Evolutionary conservation across 1,140 invertebrate genomes (phyloP).

Genomic region (Bombus polaris): DNA sequence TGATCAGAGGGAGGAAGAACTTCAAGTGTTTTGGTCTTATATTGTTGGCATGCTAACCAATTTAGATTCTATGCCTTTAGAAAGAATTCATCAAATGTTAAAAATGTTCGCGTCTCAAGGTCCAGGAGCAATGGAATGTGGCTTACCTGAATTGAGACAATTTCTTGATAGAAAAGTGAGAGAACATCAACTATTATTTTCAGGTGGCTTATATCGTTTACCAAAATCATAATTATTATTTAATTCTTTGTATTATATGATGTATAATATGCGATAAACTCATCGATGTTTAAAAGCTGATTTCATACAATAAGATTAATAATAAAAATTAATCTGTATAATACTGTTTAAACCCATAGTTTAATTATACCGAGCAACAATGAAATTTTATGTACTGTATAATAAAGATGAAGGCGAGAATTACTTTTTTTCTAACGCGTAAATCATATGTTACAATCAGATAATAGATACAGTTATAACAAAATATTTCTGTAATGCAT

Average conservation of each 20-base stretch:
- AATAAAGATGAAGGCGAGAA: not conserved
- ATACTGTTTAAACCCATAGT: not conserved
- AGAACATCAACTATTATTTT: slow-evolving; percentile 93
- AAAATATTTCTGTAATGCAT: slow-evolving; percentile 38
- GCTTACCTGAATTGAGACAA: slow-evolving; percentile 92
- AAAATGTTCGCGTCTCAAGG: slow-evolving; percentile 97
- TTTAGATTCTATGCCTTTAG: slow-evolving; percentile 95
- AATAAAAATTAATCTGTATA: not conserved
- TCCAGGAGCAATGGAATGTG: slow-evolving; percentile 93
- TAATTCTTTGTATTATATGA: slow-evolving; percentile 6
- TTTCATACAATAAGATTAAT: not conserved
- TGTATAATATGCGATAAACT: not conserved
- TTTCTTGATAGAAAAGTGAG: slow-evolving; percentile 97
- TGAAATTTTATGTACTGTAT: not conserved
- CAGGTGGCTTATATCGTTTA: slow-evolving; percentile 93
- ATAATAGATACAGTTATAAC: slow-evolving; percentile 3
- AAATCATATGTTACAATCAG: slow-evolving; percentile 15
- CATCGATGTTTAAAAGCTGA: not conserved
- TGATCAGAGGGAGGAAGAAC: slow-evolving; percentile 95
- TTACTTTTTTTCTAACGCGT: slow-evolving; percentile 23
- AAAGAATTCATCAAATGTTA: slow-evolving; percentile 97
- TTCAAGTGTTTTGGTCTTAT: slow-evolving; percentile 98
- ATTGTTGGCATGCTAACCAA: slow-evolving; percentile 98
- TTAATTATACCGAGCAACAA: not conserved
- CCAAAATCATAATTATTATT: slow-evolving; percentile 84